A percentile compares a stretch with the other conserved stretches of the same genome.
These are phyloP conservation scores for Micrasema minimum DNA, from an alignment of 1,140 invertebrate genomes.

Conservation along the genomic window DNA sequence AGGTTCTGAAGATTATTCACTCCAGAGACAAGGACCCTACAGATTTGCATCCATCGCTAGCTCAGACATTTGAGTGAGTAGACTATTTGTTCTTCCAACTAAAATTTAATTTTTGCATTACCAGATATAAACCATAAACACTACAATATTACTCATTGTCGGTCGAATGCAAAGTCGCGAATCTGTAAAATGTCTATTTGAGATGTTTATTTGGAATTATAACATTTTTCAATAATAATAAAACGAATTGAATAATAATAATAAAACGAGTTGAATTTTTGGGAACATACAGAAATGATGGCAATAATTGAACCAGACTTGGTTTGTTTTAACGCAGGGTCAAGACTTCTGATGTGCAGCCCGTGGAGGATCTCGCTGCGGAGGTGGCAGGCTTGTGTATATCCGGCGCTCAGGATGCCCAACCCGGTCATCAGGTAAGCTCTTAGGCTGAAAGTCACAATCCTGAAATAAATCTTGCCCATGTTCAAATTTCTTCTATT, in stretches of 20 bases:
- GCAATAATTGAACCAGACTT: slow-evolving; percentile 42
- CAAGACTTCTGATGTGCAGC: slow-evolving; percentile 9
- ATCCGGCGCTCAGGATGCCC: not conserved
- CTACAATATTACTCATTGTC: too few relatives aligned
- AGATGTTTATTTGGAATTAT: too few relatives aligned
- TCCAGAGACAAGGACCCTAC: slow-evolving; percentile 74
- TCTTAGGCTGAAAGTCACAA: too few relatives aligned
- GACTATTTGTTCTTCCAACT: slow-evolving; percentile 15
- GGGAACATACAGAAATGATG: slow-evolving; percentile 11
- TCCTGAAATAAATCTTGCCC: too few relatives aligned
- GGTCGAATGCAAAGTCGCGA: too few relatives aligned
- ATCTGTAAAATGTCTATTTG: too few relatives aligned
- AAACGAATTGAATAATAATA: too few relatives aligned
- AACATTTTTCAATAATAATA: too few relatives aligned
- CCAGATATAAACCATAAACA: too few relatives aligned
- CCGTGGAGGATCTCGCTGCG: not conserved
- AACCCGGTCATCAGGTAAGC: slow-evolving; percentile 30
- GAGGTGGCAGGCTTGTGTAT: slow-evolving; percentile 2
- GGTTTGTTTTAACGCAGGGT: slow-evolving; percentile 42
- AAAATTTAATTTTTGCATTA: too few relatives aligned
- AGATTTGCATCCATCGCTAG: slow-evolving; percentile 63
- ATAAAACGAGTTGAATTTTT: not conserved
- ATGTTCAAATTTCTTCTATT: too few relatives aligned
- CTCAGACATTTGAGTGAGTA: slow-evolving; percentile 64
- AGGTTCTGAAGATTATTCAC: slow-evolving; percentile 78